phyloP scores from a whole-genome alignment of 2,113 vertebrate genomes.

The Microcebus jonahi region DNA sequence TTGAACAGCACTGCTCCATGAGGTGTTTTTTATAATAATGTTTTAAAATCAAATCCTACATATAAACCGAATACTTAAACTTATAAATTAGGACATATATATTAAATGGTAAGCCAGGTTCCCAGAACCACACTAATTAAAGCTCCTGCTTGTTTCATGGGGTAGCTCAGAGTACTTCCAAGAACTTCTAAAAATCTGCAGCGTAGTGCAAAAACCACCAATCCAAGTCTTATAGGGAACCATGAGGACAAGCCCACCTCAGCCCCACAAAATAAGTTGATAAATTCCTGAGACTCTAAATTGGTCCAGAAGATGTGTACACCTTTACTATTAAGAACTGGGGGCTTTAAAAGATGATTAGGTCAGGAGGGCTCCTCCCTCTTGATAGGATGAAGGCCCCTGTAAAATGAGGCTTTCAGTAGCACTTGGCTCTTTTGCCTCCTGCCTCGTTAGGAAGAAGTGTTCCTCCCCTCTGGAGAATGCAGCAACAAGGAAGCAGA shows the following conservation, averaged over 20 bases:
- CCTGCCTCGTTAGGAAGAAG: background rate
- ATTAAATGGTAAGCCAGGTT: background rate
- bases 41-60: background rate
- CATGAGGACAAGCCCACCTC: background rate
- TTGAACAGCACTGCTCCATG: background rate
- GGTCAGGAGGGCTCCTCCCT: background rate
- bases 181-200: background rate
- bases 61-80: background rate
- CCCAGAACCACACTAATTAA: background rate
- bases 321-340: background rate
- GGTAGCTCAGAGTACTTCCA: background rate
- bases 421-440: background rate
- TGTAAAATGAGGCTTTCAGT: background rate
- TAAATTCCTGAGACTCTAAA: background rate
- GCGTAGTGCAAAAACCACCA: background rate
- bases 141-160: background rate
- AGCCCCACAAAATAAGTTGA: background rate
- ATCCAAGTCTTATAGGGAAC: background rate
- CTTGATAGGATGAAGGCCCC: background rate
- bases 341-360: background rate
- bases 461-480: background rate
- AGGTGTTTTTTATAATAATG: background rate
- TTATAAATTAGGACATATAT: background rate
- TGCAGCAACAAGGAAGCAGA: background rate
- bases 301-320: no score